These are phyloP conservation scores for Leucophenga varia DNA, from an alignment of 1,140 invertebrate species.

Conservation along the genomic window DNA sequence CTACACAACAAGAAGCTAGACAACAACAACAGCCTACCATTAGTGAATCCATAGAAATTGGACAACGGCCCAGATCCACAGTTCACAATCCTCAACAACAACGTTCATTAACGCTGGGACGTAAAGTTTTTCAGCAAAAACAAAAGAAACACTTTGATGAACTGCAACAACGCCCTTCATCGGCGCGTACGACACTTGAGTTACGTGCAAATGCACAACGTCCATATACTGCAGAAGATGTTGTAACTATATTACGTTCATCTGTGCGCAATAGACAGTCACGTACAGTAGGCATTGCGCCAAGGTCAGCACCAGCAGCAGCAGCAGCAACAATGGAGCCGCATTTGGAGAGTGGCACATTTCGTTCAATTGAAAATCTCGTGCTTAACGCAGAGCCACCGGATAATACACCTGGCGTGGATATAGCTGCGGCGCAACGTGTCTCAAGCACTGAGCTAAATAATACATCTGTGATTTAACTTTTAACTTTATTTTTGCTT, in stretches of 20 bases:
- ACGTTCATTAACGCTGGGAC: constrained; percentile 35
- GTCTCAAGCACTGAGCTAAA: constrained; percentile 25
- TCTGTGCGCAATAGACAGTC: constrained; percentile 39
- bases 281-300: constrained; percentile 5
- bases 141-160: constrained; percentile 9
- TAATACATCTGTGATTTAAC: constrained; percentile 55
- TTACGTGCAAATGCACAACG: constrained; percentile 8
- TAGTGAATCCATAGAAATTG: constrained; percentile 32
- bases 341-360: constrained; percentile 39
- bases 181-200: constrained; percentile 16
- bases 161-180: constrained; percentile 2
- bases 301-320: too few species aligned
- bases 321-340: constrained; percentile 38
- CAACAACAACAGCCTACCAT: constrained; percentile 9
- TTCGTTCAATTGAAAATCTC: constrained; percentile 61
- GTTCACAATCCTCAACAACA: constrained; percentile 22
- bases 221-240: constrained; percentile 60
- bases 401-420: constrained; percentile 47
- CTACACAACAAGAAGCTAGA: constrained; percentile 55
- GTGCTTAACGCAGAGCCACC: constrained; percentile 63
- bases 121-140: constrained; percentile 13
- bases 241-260: constrained; percentile 62
- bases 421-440: background rate
- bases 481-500: constrained; percentile 37
- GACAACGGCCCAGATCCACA: constrained; percentile 26